These are phyloP conservation scores for Tangara arthus DNA, from an alignment of 2,797 vertebrate genomes.

Conservation along the genomic window DNA sequence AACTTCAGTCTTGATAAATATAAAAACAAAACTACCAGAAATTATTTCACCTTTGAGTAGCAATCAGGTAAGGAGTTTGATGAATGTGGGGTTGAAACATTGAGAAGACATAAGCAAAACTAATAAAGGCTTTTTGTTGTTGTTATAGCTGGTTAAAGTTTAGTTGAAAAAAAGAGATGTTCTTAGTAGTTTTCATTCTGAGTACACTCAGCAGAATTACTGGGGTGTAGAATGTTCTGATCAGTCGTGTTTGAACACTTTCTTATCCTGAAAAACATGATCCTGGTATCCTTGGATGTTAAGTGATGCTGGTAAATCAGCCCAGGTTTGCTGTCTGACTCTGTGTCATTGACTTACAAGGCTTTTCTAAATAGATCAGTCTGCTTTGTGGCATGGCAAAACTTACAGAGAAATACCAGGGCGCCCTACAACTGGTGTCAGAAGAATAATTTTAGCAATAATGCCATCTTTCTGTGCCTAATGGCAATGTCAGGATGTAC, in stretches of 20 bases:
- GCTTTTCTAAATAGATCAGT: not conserved
- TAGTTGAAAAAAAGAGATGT: not conserved
- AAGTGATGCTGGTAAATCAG: not conserved
- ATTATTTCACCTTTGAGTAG: not conserved
- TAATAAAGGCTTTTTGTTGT: not conserved
- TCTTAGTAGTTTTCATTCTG: not conserved
- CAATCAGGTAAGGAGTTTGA: not conserved
- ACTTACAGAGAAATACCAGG: not conserved
- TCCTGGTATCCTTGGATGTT: not conserved
- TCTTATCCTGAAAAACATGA: not conserved
- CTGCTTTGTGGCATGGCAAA: not conserved
- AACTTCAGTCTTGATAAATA: not conserved
- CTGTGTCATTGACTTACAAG: not conserved
- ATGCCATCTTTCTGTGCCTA: not conserved
- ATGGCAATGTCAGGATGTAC: not conserved
- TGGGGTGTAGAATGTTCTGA: not conserved
- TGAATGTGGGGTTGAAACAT: not conserved
- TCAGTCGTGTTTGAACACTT: not conserved
- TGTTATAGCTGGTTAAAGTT: not conserved
- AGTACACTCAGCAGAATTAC: not conserved
- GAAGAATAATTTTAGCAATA: not conserved
- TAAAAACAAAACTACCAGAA: not conserved
- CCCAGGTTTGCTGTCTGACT: not conserved
- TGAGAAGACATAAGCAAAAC: not conserved
- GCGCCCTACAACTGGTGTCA: not conserved